Evolutionary conservation across 30 jellyfish, hydroid and myxozoan species (phyloP), one percentile per base, ranked within the genome.

Genomic region (Nemopilema nomurai): DNA sequence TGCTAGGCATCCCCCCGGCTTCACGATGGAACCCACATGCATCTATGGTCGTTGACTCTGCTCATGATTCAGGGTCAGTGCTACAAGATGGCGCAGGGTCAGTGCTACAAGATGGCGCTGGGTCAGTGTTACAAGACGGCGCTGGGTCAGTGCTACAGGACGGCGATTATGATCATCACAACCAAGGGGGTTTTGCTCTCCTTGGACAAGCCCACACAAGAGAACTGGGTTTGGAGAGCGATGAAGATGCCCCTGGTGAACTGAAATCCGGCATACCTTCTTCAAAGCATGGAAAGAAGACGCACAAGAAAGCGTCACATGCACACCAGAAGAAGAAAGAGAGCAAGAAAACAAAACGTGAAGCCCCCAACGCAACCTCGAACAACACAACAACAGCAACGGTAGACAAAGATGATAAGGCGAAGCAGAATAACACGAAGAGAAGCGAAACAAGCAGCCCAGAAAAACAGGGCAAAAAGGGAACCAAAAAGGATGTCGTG

Each of bases 401-500:
- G 32, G 63, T 29, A 18, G 79, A 17, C 27, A 69, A 25, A 24
- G 28, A 49, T 13, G 22, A 62, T 16, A n/a, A 18, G 25, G 26
- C 16, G 27, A 33, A 65, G 19, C 80, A 83, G 49, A 83, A 83
- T 76, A 83, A 71, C 51, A 83, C 92, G 0, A 83, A 79, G 41
- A 80, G 93, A 63, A 86, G 91, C 26, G 96, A 73, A 63, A 74
- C 93, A 16, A 67, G 78, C 26, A 71, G 57, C 28, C 63, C 71
- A 68, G 71, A 31, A n/a, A 30, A 31, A 62, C 90, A 81, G 77
- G 98, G 91, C 78, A 88, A 88, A 49, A 92, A 92, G 69, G 94
- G 96, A 62, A 80, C 96, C 31, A 92, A 92, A 70, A 92, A 92
- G 71, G 98, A 92, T 79, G 98, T 92, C 28, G 97, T 92, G 49